phyloP scores from a whole-genome alignment of 2,113 vertebrate genomes.

The Collichthys lucidus region DNA sequence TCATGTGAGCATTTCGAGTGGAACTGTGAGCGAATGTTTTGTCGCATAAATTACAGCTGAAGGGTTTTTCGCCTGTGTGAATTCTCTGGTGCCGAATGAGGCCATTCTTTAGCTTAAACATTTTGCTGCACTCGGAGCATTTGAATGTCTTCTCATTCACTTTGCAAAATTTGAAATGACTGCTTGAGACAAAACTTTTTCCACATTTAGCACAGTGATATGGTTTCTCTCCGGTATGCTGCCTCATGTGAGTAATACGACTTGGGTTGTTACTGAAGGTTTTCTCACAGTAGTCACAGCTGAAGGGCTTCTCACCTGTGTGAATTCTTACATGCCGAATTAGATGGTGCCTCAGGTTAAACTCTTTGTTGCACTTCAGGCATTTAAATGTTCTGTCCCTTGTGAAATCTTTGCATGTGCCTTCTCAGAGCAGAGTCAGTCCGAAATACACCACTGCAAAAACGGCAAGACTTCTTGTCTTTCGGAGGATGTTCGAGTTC shows the following conservation, averaged over 20 bases:
- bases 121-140: constrained; percentile 21
- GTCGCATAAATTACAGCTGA: constrained; percentile 20
- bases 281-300: too few species aligned
- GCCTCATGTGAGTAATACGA: neutral
- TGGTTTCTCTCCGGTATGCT: constrained; percentile 26
- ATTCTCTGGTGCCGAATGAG: neutral
- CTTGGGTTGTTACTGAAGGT: too few species aligned
- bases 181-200: constrained; percentile 24
- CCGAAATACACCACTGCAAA: neutral
- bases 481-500: constrained; percentile 20
- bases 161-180: constrained; percentile 21
- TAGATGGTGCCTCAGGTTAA: neutral
- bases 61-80: constrained; percentile 35
- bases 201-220: constrained; percentile 37
- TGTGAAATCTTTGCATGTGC: constrained; percentile 27
- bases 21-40: constrained; percentile 20
- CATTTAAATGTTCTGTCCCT: constrained; percentile 27
- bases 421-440: constrained; percentile 11
- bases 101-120: neutral
- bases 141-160: neutral
- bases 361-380: constrained; percentile 10
- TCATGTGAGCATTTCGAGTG: constrained; percentile 4
- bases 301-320: neutral
- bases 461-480: constrained; percentile 16
- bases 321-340: constrained; percentile 13